Evolutionary conservation across 2,113 vertebrate genomes (phyloP).

Genomic region (Camelus bactrianus): DNA sequence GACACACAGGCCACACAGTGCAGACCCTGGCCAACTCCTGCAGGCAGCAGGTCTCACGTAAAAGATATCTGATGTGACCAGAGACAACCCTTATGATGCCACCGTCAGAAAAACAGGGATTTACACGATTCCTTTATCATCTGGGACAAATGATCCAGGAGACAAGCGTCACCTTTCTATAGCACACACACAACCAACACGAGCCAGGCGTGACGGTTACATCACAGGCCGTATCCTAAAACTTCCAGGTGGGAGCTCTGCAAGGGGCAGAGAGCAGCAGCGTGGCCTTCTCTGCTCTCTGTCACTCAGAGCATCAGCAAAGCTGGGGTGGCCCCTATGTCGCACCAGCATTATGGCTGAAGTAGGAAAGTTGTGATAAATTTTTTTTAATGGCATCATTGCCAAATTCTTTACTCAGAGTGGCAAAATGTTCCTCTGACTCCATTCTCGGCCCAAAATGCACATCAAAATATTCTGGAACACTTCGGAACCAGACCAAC

Average conservation of each 20-base stretch:
- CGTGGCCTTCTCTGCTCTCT: neutral
- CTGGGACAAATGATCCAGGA: neutral
- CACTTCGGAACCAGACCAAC: neutral
- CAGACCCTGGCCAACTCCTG: neutral
- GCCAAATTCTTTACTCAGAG: neutral
- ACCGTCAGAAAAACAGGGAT: neutral
- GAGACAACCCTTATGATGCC: neutral
- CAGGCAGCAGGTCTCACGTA: neutral
- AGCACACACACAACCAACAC: neutral
- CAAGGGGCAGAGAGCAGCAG: neutral
- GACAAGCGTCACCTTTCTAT: neutral
- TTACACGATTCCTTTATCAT: neutral
- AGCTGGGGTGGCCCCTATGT: rapidly evolving
- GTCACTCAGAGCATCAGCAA: neutral
- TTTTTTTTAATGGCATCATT: neutral
- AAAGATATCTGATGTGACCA: neutral
- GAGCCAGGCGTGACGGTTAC: neutral
- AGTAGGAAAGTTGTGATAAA: neutral
- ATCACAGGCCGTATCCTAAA: neutral
- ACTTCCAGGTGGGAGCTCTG: neutral
- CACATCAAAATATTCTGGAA: neutral
- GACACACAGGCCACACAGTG: neutral
- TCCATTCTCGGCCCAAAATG: neutral
- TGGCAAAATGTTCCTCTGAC: neutral
- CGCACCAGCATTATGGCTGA: neutral